Percentiles rank a stretch among this genome's conserved stretches.
Evolutionary conservation across 2,797 vertebrate genomes (phyloP).

Genomic region (Mus caroli): DNA sequence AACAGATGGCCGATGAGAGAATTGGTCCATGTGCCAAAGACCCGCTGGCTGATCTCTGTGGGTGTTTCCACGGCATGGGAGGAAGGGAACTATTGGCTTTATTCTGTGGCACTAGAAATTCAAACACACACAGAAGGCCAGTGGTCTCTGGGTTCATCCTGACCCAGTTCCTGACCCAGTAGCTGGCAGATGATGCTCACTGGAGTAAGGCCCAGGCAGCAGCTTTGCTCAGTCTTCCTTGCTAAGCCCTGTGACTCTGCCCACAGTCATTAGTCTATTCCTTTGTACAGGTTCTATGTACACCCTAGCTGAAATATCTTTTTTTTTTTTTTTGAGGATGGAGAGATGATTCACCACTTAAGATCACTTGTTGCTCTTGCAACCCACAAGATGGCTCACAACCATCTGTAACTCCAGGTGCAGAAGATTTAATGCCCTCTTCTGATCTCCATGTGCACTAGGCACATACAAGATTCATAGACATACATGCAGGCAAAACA

Average conservation of each 20-base stretch:
- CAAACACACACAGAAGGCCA: not conserved
- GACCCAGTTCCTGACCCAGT: not conserved
- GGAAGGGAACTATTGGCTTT: not conserved
- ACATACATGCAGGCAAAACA: not conserved
- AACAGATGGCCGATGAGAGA: slow-evolving; percentile 49
- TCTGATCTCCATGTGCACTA: not conserved
- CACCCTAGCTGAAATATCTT: not conserved
- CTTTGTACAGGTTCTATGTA: not conserved
- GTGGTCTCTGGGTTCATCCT: not conserved
- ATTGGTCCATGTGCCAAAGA: not conserved
- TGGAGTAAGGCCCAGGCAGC: not conserved
- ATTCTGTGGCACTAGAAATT: not conserved
- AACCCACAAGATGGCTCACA: not conserved
- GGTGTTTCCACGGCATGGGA: not conserved
- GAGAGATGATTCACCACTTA: not conserved
- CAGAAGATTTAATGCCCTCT: not conserved
- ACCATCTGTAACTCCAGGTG: not conserved
- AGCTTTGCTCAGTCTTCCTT: not conserved
- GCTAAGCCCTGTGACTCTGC: not conserved
- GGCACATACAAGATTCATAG: not conserved
- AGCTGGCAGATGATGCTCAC: not conserved
- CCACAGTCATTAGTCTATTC: not conserved
- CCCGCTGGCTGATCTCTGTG: not conserved
- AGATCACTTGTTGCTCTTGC: too few relatives aligned
- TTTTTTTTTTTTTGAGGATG: not conserved